A percentile compares a stretch with the other conserved stretches of the same genome.
Conservation (phyloP, 2,888 invertebrate genomes). For the Steromphala cineraria region DNA sequence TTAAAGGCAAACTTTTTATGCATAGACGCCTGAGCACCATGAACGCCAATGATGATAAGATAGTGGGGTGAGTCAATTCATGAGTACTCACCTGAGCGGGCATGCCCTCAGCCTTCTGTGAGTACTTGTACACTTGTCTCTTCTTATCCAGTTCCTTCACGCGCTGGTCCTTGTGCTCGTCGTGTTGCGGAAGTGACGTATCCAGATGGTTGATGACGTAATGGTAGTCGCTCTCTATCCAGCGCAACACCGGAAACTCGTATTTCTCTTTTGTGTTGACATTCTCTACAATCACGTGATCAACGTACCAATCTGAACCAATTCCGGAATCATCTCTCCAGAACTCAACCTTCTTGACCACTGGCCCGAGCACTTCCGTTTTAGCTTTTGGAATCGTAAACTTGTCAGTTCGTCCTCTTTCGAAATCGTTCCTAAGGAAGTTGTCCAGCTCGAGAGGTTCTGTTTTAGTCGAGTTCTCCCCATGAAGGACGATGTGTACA, state of each 20-base stretch:
- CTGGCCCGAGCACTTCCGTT: conserved; percentile 33
- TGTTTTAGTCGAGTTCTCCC: conserved; percentile 67
- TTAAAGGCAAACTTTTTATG: no score
- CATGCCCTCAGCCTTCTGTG: conserved; percentile 45
- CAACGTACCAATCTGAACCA: conserved; percentile 74
- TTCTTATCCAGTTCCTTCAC: conserved; percentile 72
- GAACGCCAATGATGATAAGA: no score
- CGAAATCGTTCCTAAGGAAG: conserved; percentile 69
- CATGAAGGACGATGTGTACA: conserved; percentile 73
- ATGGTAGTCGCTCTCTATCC: conserved; percentile 72
- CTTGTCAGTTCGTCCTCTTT: conserved; percentile 71
- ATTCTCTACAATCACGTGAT: conserved; percentile 64
- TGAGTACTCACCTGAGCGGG: conserved; percentile 57
- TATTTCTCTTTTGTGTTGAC: conserved; percentile 51
- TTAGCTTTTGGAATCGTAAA: conserved; percentile 53
- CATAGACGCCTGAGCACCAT: no score
- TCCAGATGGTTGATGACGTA: conserved; percentile 74
- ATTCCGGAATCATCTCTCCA: conserved; percentile 74
- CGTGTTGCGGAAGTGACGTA: conserved; percentile 74
- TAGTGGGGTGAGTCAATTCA: no score
- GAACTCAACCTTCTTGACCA: conserved; percentile 69
- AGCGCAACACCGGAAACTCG: conserved; percentile 75
- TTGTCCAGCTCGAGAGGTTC: conserved; percentile 71
- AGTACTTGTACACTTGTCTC: conserved; percentile 58
- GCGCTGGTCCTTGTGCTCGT: conserved; percentile 70